phyloP scores from a whole-genome alignment of 2,113 vertebrate species.

The Heloderma charlesbogerti region DNA sequence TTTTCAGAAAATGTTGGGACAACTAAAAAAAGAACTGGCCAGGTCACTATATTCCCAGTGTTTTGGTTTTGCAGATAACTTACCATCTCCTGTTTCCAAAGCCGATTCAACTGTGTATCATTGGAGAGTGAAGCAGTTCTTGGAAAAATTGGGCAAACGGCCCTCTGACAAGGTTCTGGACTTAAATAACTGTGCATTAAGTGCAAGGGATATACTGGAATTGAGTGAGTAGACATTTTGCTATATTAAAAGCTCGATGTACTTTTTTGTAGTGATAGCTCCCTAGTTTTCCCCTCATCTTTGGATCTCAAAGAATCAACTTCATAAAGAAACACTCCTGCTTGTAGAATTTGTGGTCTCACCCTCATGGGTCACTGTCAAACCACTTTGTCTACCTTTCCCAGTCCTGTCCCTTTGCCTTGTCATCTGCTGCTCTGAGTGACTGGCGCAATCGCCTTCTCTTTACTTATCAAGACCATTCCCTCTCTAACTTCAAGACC shows the following conservation, averaged over 20 bases:
- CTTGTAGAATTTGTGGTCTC: background rate
- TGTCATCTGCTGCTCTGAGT: background rate
- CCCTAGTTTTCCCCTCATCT: conserved; percentile 16
- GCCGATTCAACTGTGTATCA: conserved; percentile 61
- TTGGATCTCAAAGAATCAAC: background rate
- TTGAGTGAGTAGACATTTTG: conserved; percentile 74
- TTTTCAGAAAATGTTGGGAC: background rate
- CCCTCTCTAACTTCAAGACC: background rate
- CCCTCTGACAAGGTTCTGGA: conserved; percentile 74
- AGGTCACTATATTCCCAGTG: conserved; percentile 31
- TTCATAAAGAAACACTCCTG: conserved; percentile 1
- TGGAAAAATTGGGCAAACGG: conserved; percentile 83
- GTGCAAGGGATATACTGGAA: conserved; percentile 78
- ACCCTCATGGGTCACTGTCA: background rate
- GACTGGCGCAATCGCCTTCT: background rate
- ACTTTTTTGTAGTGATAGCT: conserved; percentile 27
- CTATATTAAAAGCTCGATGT: background rate
- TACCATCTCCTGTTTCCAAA: conserved; percentile 53
- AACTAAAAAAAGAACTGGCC: too few relatives aligned
- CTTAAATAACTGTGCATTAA: conserved; percentile 83
- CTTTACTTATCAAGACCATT: background rate
- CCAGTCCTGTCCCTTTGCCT: background rate
- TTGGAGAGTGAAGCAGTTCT: conserved; percentile 79
- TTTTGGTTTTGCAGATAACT: conserved; percentile 59
- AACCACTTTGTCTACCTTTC: background rate